phyloP scores from a whole-genome alignment of 2,888 invertebrate species.

The Lamellibrachia columna region DNA sequence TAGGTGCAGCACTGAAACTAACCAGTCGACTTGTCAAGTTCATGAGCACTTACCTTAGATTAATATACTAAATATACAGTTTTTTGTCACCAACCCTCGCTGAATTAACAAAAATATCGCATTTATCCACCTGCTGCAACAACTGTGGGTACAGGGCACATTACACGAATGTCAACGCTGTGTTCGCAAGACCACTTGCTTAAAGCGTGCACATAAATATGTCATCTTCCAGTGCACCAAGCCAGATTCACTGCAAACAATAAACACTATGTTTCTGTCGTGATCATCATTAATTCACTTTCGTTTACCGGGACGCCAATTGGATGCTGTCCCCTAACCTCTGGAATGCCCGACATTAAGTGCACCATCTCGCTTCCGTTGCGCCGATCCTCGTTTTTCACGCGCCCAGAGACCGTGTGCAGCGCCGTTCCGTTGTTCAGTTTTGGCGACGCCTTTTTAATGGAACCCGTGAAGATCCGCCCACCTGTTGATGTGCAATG shows the following conservation, averaged over 20 bases:
- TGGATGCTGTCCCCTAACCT: neutral
- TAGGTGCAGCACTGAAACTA: neutral
- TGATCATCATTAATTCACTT: neutral
- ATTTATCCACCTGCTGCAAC: neutral
- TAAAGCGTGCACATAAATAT: neutral
- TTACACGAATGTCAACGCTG: neutral
- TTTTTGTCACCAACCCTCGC: neutral
- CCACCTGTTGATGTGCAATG: neutral
- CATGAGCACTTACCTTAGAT: too few species aligned
- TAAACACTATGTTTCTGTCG: neutral
- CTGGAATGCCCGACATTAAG: neutral
- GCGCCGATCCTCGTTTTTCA: conserved; percentile 10
- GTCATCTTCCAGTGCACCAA: neutral
- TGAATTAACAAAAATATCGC: neutral
- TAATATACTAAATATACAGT: neutral
- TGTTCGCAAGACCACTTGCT: neutral
- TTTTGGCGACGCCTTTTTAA: neutral
- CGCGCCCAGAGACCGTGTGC: neutral
- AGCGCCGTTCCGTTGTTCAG: neutral
- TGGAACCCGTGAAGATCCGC: neutral
- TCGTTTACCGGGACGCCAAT: neutral
- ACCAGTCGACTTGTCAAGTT: neutral
- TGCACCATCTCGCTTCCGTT: neutral
- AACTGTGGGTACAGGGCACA: neutral
- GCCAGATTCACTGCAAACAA: neutral